Base-by-base conservation (phyloP, 2,888 invertebrate species). In the Caenorhabditis uteleia region DNA sequence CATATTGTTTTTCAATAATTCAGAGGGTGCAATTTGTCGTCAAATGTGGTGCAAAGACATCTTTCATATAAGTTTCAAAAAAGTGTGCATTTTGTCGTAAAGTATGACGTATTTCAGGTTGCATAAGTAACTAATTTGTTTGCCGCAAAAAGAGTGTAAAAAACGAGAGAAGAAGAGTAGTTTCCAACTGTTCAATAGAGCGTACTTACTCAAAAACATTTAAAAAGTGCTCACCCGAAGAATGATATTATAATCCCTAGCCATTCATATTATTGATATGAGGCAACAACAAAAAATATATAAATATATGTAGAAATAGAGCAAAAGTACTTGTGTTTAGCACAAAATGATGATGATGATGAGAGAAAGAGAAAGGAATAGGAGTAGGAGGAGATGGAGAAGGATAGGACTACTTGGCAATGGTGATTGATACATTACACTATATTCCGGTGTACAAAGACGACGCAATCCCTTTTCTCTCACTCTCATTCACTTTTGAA, bases 391-490 rank as follows among this genome's bases (percentile, higher is more conserved):
- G 7, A 34, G n/a, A 34, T n/a, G n/a, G 16, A 34, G 16, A 34
- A n/a, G 4, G 12, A 34, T n/a, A 21, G 7, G 20, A 40, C n/a
- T 21, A 40, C 23, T 40, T 25, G 12, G 5, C 10, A 38, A 18
- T 46, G 55, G 55, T 61, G 61, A 61, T 61, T 61, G 61, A 61
- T 61, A 61, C 61, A 56, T 61, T 61, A 61, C 61, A 61, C 61
- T 56, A 44, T 26, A 14, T 59, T 43, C 23, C n/a, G 34, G n/a
- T n/a, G n/a, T n/a, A n/a, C n/a, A n/a, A n/a, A n/a, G n/a, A n/a
- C n/a, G n/a, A n/a, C n/a, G n/a, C 48, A 43, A 34, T 43, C 48
- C 33, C 43, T 36, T 40, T 36, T 51, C 27, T 40, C 46, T 31
- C 31, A 26, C 34, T 26, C 43, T 21, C 23, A 14, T 33, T 7